A percentile compares a stretch with the other conserved stretches of the same genome.
phyloP scores from a whole-genome alignment of 2,797 vertebrate species.

The Phoeniculus purpureus region DNA sequence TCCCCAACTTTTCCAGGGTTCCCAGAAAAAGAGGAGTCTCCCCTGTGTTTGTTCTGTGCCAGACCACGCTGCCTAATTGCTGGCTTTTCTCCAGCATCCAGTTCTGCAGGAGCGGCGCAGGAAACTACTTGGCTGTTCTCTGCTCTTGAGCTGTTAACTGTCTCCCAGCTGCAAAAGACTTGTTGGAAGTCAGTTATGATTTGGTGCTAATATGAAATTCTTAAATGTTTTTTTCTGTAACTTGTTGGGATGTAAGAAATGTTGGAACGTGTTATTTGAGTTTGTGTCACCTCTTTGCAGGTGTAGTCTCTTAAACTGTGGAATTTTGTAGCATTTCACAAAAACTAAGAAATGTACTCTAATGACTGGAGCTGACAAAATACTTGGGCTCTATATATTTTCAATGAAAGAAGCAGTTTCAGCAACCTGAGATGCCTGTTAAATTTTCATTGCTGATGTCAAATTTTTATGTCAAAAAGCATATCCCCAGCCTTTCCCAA shows the following conservation, averaged over 20 bases:
- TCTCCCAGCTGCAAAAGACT: background rate
- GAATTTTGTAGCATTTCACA: background rate
- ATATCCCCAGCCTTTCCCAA: fast-evolving
- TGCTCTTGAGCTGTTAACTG: background rate
- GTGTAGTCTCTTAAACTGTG: background rate
- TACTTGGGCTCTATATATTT: background rate
- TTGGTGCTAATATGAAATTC: background rate
- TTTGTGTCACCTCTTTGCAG: background rate
- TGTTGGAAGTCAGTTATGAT: background rate
- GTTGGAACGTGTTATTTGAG: background rate
- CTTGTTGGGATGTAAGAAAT: background rate
- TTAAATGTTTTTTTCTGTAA: background rate
- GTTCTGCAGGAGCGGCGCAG: background rate
- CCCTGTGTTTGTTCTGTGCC: fast-evolving
- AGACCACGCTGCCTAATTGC: background rate
- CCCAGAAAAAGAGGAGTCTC: background rate
- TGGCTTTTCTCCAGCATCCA: constrained; percentile 27
- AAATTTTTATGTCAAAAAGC: background rate
- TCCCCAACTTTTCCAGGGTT: background rate
- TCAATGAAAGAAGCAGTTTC: background rate
- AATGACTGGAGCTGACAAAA: background rate
- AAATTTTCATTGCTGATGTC: background rate
- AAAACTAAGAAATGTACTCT: background rate
- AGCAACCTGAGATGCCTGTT: background rate
- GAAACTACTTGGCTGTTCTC: constrained; percentile 6